Conservation (phyloP, 2,888 invertebrate species). For the Aproaerema taeniolella region DNA sequence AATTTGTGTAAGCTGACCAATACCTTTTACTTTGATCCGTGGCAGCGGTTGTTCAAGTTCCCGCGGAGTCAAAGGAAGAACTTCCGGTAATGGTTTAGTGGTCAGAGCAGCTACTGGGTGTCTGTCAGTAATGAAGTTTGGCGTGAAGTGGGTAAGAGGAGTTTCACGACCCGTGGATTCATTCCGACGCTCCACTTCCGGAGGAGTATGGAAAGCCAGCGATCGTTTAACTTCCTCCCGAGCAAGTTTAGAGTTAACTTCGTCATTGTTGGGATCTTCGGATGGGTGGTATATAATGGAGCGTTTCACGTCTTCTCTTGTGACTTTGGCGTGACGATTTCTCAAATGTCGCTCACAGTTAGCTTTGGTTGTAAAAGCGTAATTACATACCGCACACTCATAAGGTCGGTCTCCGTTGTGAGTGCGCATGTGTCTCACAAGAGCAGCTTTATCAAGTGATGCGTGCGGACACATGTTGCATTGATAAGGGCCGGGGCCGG, state of each 20-base stretch:
- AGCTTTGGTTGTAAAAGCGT: conserved; percentile 97
- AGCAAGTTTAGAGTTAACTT: conserved; percentile 75
- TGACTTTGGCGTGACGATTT: conserved; percentile 91
- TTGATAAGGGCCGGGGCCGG: conserved; percentile 87
- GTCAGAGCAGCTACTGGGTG: conserved; percentile 59
- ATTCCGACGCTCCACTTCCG: conserved; percentile 64
- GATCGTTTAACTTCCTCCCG: conserved; percentile 77
- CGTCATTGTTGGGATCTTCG: conserved; percentile 89
- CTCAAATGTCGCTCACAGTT: conserved; percentile 97
- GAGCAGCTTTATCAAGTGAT: conserved; percentile 92
- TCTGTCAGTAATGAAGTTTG: conserved; percentile 64
- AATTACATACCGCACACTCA: conserved; percentile 96
- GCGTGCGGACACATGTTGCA: conserved; percentile 96
- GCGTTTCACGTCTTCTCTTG: conserved; percentile 92
- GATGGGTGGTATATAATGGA: conserved; percentile 92
- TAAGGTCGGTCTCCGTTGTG: conserved; percentile 97
- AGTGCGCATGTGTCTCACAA: conserved; percentile 94
- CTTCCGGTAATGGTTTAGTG: conserved; percentile 52
- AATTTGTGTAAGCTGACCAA: conserved; percentile 79
- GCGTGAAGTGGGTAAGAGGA: conserved; percentile 60
- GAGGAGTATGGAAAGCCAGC: conserved; percentile 72
- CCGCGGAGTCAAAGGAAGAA: conserved; percentile 45
- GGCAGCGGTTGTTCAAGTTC: conserved; percentile 59
- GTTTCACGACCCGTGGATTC: conserved; percentile 59
- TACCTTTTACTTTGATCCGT: conserved; percentile 79